Percentiles rank a stretch among this genome's conserved stretches.
phyloP scores from a whole-genome alignment of 2,113 vertebrate genomes.

The Arothron firmamentum region DNA sequence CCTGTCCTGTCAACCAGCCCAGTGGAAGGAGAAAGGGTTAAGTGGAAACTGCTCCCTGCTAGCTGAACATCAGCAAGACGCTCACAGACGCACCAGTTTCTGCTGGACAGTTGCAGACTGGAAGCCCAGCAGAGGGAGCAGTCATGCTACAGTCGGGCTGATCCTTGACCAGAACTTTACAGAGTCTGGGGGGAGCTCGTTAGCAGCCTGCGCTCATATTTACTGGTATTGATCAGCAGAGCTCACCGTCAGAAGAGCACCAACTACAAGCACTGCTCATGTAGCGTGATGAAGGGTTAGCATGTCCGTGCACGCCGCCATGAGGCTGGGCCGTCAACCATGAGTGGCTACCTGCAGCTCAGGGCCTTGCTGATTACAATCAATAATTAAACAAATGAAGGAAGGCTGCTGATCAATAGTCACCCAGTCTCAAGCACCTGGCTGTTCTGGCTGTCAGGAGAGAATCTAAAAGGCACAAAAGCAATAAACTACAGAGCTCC shows the following conservation, averaged over 20 bases:
- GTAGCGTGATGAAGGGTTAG: too few species aligned
- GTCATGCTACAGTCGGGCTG: too few species aligned
- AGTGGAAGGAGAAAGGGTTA: not conserved
- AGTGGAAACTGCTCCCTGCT: constrained; percentile 1
- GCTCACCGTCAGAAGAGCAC: too few species aligned
- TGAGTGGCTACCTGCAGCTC: constrained; percentile 49
- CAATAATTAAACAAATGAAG: constrained; percentile 74
- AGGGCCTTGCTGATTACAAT: constrained; percentile 68
- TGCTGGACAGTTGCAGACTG: too few species aligned
- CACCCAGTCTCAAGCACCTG: constrained; percentile 19
- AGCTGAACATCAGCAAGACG: too few species aligned
- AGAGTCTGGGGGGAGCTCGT: too few species aligned
- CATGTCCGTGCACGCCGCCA: constrained; percentile 15
- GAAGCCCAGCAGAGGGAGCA: too few species aligned
- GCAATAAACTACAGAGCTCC: not conserved
- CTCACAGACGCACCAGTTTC: too few species aligned
- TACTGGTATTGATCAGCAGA: too few species aligned
- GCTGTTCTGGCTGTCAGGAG: not conserved
- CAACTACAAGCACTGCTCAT: too few species aligned
- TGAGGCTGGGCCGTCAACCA: constrained; percentile 58
- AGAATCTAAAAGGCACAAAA: constrained; percentile 3
- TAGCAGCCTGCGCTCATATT: too few species aligned
- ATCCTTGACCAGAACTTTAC: too few species aligned
- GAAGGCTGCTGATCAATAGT: constrained; percentile 50
- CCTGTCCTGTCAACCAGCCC: not conserved